Base-by-base conservation (phyloP, 2,888 invertebrate genomes). In the Polia nebulosa region DNA sequence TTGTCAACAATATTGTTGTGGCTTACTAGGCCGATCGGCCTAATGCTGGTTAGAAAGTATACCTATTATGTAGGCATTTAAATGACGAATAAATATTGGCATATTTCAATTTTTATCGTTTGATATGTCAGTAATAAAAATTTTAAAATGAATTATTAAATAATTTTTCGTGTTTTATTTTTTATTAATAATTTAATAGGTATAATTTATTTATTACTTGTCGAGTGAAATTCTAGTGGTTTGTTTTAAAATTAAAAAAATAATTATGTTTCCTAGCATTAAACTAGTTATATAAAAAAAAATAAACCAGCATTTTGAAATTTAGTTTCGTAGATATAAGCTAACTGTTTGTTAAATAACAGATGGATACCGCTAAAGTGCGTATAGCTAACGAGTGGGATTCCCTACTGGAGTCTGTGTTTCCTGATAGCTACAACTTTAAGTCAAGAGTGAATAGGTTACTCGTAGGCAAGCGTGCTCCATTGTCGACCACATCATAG, bases 21-120 rank as follows among this genome's bases (percentile, higher is more conserved):
- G 36, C 59, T 53, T 45, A 66, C 45, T 58, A 58, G 17, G 39
- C 49, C 34, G n/a, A 1, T 57, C n/a, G 11, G 51, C 29, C 20
- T 32, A 15, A 6, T 13, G 11, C 13, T 52, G 47, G 13, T 70
- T 81, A 79, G 83, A 81, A 83, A 81, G 82, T 78, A 52, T 60
- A 39, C 15, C 22, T 20, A 39, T 25, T 39, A 53, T n/a, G n/a
- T 8, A 53, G 17, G 15, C 47, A 58, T 70, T 70, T n/a, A 65
- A 52, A 71, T 65, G 27, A 56, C 36, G 52, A 36, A 69, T 71
- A 65, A 67, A 74, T 65, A 72, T 66, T 75, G 36, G 27, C 52
- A 63, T 57, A 52, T 63, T 45, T 13, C 11, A 39, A 32, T 25
- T 55, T 67, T 77, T 62, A 77, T 77, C 39, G 34, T 47, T 17